A percentile compares a stretch with the other conserved stretches of the same genome.
Conservation (phyloP, 2,888 invertebrate genomes). For the Parthenolecanium corni region DNA sequence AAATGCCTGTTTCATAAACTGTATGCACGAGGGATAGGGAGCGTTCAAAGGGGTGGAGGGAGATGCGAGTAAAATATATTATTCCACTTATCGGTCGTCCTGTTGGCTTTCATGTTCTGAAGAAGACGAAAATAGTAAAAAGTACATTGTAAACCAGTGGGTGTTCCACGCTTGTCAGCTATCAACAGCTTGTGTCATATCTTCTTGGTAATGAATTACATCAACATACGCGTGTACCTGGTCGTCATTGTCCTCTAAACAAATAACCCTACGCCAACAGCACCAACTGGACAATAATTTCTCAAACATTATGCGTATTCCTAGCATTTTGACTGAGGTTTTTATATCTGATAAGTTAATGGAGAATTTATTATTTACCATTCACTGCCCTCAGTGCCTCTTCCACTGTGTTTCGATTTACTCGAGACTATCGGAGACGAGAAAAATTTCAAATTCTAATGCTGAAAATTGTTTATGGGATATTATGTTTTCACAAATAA, state of each 20-base stretch:
- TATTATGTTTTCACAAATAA: too few relatives aligned
- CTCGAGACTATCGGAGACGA: too few relatives aligned
- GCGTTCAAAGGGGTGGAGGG: not conserved
- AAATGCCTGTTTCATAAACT: too few relatives aligned
- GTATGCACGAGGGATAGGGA: too few relatives aligned
- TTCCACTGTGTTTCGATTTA: too few relatives aligned
- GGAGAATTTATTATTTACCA: not conserved
- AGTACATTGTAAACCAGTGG: constrained; percentile 16
- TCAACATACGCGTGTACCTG: constrained; percentile 4
- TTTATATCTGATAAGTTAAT: not conserved
- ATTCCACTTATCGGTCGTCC: not conserved
- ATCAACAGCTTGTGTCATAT: constrained; percentile 18
- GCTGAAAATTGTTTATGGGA: too few relatives aligned
- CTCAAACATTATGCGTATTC: constrained; percentile 6
- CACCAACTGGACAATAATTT: not conserved
- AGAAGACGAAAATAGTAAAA: not conserved
- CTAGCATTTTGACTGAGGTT: not conserved
- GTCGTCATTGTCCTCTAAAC: not conserved
- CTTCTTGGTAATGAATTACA: constrained; percentile 12
- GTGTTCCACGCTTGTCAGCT: constrained; percentile 19
- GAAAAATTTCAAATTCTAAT: too few relatives aligned
- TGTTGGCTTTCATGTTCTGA: not conserved
- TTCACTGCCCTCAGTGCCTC: too few relatives aligned
- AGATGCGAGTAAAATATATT: not conserved
- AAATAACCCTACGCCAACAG: not conserved